A percentile compares a stretch with the other conserved stretches of the same genome.
phyloP scores from a whole-genome alignment of 2,113 vertebrate species.

The Chaetodon auriga region DNA sequence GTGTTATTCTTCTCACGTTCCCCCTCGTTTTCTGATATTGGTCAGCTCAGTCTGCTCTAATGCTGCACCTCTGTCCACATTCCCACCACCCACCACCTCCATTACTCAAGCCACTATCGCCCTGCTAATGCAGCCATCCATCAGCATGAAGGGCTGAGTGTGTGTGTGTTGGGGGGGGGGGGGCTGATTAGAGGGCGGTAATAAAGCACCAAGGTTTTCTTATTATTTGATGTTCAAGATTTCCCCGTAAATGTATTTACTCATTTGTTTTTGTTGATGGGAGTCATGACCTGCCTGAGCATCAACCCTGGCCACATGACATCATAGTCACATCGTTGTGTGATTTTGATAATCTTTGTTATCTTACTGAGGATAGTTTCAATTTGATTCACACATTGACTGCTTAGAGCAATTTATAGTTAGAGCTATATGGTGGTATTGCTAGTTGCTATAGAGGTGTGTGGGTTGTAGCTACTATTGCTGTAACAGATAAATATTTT shows the following conservation, averaged over 20 bases:
- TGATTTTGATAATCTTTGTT: too few relatives aligned
- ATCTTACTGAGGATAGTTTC: too few relatives aligned
- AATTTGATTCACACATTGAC: too few relatives aligned
- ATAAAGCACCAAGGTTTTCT: background rate
- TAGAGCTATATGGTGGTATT: too few relatives aligned
- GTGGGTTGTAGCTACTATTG: too few relatives aligned
- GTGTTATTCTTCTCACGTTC: background rate
- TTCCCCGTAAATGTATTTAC: background rate
- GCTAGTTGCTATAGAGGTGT: too few relatives aligned
- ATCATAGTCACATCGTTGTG: too few relatives aligned
- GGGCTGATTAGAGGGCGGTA: background rate
- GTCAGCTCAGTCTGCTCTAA: background rate
- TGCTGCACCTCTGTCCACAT: constrained; percentile 8
- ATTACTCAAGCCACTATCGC: constrained; percentile 14
- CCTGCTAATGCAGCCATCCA: constrained; percentile 30
- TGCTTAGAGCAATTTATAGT: too few relatives aligned
- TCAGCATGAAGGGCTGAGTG: constrained; percentile 12
- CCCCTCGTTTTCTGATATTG: constrained; percentile 1
- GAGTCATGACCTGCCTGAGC: background rate
- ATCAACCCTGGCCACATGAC: background rate
- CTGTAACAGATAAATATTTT: background rate
- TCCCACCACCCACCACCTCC: background rate
- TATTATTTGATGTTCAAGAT: background rate
- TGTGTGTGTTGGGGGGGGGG: background rate
- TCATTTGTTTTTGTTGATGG: background rate